A percentile compares a stretch with the other conserved stretches of the same genome.
These are phyloP conservation scores for Lacanobia wlatinum DNA, from an alignment of 2,888 invertebrate species.

Conservation along the genomic window DNA sequence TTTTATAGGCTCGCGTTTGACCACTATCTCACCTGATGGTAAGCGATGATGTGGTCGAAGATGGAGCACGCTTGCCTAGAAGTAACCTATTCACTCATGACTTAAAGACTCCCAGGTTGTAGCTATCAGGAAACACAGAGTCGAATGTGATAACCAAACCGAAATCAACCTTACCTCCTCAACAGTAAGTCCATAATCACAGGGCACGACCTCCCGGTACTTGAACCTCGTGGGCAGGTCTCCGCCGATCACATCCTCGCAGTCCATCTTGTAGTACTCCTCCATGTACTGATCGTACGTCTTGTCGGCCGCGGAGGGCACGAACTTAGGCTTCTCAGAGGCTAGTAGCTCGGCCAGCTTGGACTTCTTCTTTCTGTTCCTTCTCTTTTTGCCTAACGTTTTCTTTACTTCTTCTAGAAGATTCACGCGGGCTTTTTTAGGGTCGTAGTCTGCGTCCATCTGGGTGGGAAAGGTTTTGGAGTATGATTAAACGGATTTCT, in stretches of 20 bases:
- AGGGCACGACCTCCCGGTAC: constrained; percentile 96
- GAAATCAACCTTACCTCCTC: constrained; percentile 94
- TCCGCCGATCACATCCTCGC: constrained; percentile 98
- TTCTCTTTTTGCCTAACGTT: constrained; percentile 90
- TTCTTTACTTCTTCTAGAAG: constrained; percentile 90
- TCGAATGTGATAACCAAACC: too few relatives aligned
- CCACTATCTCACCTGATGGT: too few relatives aligned
- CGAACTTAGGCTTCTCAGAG: constrained; percentile 95
- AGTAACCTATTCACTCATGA: too few relatives aligned
- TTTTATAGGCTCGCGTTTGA: too few relatives aligned
- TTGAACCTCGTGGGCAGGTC: constrained; percentile 98
- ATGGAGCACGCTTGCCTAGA: too few relatives aligned
- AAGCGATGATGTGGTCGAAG: too few relatives aligned
- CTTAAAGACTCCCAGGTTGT: too few relatives aligned
- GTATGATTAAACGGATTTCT: neutral
- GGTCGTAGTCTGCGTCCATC: constrained; percentile 96
- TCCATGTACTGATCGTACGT: constrained; percentile 97
- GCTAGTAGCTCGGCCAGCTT: constrained; percentile 94
- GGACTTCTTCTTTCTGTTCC: constrained; percentile 92
- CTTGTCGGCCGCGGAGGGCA: constrained; percentile 93
- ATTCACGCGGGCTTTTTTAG: constrained; percentile 85
- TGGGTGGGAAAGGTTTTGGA: neutral
- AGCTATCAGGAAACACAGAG: too few relatives aligned
- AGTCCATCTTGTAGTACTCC: constrained; percentile 98
- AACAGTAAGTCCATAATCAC: constrained; percentile 96